Evolutionary conservation across 1,140 invertebrate genomes (phyloP).

Genomic region (Nasonia giraulti): DNA sequence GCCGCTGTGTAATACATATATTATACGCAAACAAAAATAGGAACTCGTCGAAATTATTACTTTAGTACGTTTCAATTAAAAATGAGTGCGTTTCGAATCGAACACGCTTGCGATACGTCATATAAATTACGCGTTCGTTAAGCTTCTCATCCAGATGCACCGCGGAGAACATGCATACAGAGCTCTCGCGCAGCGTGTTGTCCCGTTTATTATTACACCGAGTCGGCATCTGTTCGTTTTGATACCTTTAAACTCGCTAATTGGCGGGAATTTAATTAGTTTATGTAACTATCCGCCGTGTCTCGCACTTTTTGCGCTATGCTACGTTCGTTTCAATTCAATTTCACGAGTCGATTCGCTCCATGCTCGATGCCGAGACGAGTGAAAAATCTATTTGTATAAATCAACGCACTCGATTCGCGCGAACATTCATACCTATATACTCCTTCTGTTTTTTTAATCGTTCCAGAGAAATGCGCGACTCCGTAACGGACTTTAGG

Average conservation of each 20-base stretch:
- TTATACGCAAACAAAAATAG: neutral
- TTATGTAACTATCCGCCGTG: neutral
- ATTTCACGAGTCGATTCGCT: neutral
- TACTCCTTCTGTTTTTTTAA: neutral
- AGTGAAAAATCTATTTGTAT: neutral
- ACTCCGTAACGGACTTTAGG: neutral
- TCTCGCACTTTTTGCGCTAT: neutral
- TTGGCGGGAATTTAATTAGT: neutral
- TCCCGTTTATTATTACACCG: neutral
- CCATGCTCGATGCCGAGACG: too few species aligned
- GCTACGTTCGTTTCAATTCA: neutral
- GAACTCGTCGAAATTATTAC: neutral
- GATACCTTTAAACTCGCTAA: constrained; percentile 1
- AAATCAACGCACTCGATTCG: neutral
- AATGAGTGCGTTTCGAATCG: neutral
- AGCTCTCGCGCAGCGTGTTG: neutral
- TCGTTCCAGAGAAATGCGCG: neutral
- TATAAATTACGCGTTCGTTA: neutral
- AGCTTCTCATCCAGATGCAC: neutral
- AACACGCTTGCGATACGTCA: neutral
- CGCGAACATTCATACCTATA: too few species aligned
- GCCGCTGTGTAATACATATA: neutral
- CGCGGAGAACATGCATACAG: neutral
- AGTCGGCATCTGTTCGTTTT: neutral
- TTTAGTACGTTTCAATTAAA: constrained; percentile 1